phyloP scores from a whole-genome alignment of 2,113 vertebrate species.

The Odobenus rosmarus region DNA sequence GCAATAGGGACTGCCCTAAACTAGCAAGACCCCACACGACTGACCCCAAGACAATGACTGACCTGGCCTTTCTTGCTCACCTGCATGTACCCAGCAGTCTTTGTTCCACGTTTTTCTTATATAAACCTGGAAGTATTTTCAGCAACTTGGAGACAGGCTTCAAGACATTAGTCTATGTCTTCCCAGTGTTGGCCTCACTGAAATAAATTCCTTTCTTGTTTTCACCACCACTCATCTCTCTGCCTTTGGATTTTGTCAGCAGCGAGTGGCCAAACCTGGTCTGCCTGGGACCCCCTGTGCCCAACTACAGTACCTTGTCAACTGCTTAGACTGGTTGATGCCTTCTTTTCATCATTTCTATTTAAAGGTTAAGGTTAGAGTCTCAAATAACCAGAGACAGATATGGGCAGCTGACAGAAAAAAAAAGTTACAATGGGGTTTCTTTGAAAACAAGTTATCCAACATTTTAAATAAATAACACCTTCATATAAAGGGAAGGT shows the following conservation, averaged over 20 bases:
- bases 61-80: not conserved
- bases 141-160: not conserved
- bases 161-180: not conserved
- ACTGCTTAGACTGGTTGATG: not conserved
- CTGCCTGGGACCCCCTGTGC: not conserved
- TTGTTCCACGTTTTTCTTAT: not conserved
- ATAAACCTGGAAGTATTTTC: not conserved
- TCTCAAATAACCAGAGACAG: not conserved
- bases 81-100: not conserved
- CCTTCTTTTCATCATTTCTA: not conserved
- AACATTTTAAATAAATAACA: constrained; percentile 36
- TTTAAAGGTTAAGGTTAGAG: not conserved
- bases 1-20: not conserved
- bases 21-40: not conserved
- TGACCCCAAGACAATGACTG: not conserved
- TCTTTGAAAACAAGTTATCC: not conserved
- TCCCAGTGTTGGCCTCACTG: not conserved
- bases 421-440: not conserved
- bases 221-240: not conserved
- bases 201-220: not conserved
- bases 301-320: not conserved
- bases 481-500: not conserved
- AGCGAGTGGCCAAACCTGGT: not conserved
- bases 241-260: not conserved
- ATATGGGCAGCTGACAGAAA: not conserved